Evolutionary conservation across 2,797 vertebrate genomes (phyloP), one percentile per base, ranked within the genome.

Genomic region (Hemitrygon akajei): DNA sequence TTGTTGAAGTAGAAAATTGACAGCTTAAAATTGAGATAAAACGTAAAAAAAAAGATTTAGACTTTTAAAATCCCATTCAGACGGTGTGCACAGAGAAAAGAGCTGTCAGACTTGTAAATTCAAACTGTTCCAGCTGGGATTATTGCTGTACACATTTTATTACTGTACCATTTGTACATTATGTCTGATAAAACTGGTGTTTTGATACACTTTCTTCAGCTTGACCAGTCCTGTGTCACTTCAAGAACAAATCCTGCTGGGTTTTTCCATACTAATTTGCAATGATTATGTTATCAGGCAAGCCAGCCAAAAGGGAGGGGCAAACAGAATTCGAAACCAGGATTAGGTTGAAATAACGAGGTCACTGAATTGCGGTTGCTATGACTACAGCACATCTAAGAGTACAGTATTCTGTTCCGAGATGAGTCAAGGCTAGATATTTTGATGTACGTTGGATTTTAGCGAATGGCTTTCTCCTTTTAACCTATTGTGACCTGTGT

Each of bases 281-380:
- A 98, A 97, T 98, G 98, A 99, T 99, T 99, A 98, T 98, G 98
- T 98, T 99, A 99, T 99, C 98, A 97, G 98, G 97, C 97, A 97
- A 98, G 98, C 98, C 98, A 99, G 98, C 98, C 98, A 98, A 99
- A 98, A 98, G 98, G 98, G 98, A 98, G 98, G 98, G 98, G 98
- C 98, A 97, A 97, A 97, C 97, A 98, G 99, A 98, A 99, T 99
- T 99, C 98, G 98, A 98, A 98, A 96, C 96, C 97, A 97, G 98
- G 98, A 99, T 99, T 99, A 98, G 98, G 98, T 98, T 98, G 98
- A 98, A 99, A 99, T 99, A 99, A 99, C 98, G 98, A 99, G 98
- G 98, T 98, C 98, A 99, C 98, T 98, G 98, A 98, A 98, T 98
- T 99, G 98, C 97, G 97, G 99, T 99, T 99, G 97, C 98, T 97